phyloP scores from a whole-genome alignment of 2,797 vertebrate genomes.

The Kryptopterus vitreolus region DNA sequence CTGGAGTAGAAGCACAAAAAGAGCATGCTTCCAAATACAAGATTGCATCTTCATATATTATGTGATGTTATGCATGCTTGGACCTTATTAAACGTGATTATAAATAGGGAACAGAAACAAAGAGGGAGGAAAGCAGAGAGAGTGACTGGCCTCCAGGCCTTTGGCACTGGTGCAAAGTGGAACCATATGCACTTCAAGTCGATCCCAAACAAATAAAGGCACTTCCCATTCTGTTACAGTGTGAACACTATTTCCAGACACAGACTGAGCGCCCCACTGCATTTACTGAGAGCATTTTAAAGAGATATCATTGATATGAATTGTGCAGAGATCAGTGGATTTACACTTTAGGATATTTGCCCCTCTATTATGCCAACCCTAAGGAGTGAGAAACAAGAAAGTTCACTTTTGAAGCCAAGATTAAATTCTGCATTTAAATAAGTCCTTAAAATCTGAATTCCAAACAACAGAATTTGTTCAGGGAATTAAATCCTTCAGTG shows the following conservation, averaged over 20 bases:
- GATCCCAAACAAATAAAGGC: conserved; percentile 53
- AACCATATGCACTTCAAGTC: conserved; percentile 66
- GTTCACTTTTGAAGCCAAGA: background rate
- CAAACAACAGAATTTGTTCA: conserved; percentile 26
- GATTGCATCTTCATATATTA: conserved; percentile 10
- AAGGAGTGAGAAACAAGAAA: background rate
- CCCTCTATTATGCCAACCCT: too few species aligned
- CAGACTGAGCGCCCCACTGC: conserved; percentile 59
- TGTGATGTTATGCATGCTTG: conserved; percentile 35
- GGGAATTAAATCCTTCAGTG: conserved; percentile 26
- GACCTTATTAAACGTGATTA: conserved; percentile 38
- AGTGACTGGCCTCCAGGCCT: conserved; percentile 51
- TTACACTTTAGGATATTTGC: conserved; percentile 11
- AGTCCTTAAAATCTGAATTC: conserved; percentile 33
- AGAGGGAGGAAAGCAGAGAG: conserved; percentile 45
- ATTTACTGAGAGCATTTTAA: conserved; percentile 46
- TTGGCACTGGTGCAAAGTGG: conserved; percentile 58
- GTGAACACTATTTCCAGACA: conserved; percentile 55
- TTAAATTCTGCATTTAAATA: conserved; percentile 29
- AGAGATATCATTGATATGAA: conserved; percentile 49
- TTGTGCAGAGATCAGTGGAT: conserved; percentile 34
- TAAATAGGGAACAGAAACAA: conserved; percentile 46
- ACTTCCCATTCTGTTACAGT: conserved; percentile 53
- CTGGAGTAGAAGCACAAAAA: background rate
- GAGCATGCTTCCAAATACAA: background rate